These are phyloP conservation scores for Drosophila burlai DNA, from an alignment of 1,140 invertebrate species.

Conservation along the genomic window DNA sequence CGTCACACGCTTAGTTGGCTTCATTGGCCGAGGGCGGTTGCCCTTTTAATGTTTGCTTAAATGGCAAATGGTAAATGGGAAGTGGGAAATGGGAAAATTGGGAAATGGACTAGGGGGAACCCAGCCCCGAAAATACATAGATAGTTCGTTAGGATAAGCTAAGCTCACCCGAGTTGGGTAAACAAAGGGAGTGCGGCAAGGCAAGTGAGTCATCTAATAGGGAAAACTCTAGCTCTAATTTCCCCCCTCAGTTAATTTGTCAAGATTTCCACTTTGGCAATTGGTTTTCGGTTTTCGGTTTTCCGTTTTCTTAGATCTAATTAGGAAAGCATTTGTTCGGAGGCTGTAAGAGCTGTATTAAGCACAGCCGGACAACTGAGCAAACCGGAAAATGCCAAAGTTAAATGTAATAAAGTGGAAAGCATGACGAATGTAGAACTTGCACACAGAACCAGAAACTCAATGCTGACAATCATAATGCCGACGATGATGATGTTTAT, in stretches of 20 bases:
- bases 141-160: constrained; percentile 49
- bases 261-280: constrained; percentile 51
- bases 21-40: constrained; percentile 57
- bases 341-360: constrained; percentile 49
- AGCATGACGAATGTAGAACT: constrained; percentile 71
- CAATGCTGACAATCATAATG: constrained; percentile 48
- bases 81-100: constrained; percentile 31
- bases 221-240: constrained; percentile 15
- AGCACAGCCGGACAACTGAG: constrained; percentile 35
- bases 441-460: constrained; percentile 46
- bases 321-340: constrained; percentile 64
- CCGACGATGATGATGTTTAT: constrained; percentile 59
- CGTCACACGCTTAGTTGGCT: constrained; percentile 79
- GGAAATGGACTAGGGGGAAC: constrained; percentile 2
- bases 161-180: constrained; percentile 9
- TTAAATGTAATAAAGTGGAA: constrained; percentile 65
- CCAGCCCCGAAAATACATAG: constrained; percentile 27
- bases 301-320: constrained; percentile 49
- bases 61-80: constrained; percentile 38
- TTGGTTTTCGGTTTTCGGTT: constrained; percentile 30
- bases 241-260: constrained; percentile 57
- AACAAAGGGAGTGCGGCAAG: constrained; percentile 27
- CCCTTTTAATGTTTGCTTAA: constrained; percentile 54
- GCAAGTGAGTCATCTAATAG: constrained; percentile 53
- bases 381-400: constrained; percentile 50